Evolutionary conservation across 2,113 vertebrate genomes (phyloP), one percentile per base, ranked within the genome.

Genomic region (Pseudonaja textilis): DNA sequence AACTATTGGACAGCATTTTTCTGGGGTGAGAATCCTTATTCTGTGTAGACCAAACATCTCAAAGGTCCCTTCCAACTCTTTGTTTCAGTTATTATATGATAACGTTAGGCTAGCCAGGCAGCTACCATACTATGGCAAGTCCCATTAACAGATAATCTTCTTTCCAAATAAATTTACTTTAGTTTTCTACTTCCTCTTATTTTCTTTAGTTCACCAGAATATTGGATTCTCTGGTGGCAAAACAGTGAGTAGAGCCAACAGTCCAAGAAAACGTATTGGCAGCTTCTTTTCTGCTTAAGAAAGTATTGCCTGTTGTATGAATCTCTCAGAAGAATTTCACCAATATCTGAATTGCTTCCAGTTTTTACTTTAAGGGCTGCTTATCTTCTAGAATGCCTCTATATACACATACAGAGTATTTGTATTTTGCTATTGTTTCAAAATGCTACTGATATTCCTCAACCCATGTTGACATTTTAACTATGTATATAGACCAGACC

Each of bases 91-190:
- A 93, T 61, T 64, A 93, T 94, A 95, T 90, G 3, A 81, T 54
- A 81, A 91, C 64, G 69, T 8, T 93, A 95, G 92, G 93, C 50
- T n/a, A 74, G 59, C 18, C 89, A 91, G 55, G n/a, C 16, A 74
- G 64, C n/a, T 74, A 81, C 34, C 7, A 22, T 81, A 42, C 18
- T 22, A 39, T 42, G 87, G 45, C 61, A 85, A 92, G 93, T 29
- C 92, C 93, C 91, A 94, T 96, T 95, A 95, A 94, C 90, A 39
- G 95, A 93, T 26, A 95, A 94, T 96, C 90, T 11, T 92, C 91
- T 89, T 54, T 92, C 90, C 93, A 93, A 91, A 91, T 69, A 1
- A 1, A 26, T 6, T 90, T 88, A 0, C 0, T 5, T 14, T 69
- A 69, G 34, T 89, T 95, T 47, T 34, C 69, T 56, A 93, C 88